Base-by-base conservation (phyloP, 2,797 vertebrate species). In the Aselliscus stoliczkanus region DNA sequence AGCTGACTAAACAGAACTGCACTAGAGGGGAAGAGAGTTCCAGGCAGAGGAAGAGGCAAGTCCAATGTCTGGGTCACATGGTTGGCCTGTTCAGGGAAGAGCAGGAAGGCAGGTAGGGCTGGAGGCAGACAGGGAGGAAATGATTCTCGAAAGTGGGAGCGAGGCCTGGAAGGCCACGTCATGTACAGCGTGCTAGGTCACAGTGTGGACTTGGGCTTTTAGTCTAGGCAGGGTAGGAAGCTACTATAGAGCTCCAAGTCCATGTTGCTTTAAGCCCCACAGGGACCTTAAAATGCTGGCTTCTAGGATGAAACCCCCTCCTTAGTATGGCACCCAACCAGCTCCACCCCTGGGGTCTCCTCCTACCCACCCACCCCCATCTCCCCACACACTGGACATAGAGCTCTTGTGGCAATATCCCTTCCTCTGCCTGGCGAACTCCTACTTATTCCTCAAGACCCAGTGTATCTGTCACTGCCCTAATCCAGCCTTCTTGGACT, bases 401-500 rank as follows among this genome's bases (percentile, higher is more conserved):
- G 37, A 23, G 25, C 3, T 21, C 60, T 10, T 39, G 14, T 9
- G 31, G 25, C 21, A 52, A 17, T 9, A 60, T 13, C 37, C 20
- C 25, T 92, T 76, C 39, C 44, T 42, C 37, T 10, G 23, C 42
- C 39, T 21, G 13, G n/a, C 25, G 29, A 70, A 50, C 31, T 69
- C 60, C 47, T 4, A 27, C 64, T 10, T 1, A 13, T 4, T 34
- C 73, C 44, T 79, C 39, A 60, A 73, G 31, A 64, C 39, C 89
- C 64, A 25, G 23, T 0, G 0, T 13, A 2, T 5, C 50, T 13
- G 10, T 60, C 47, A 12, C 10, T 20, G 25, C 37, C 60, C 21
- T 44, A 15, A 27, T 10, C 39, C 60, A 80, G 72, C 25, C 12
- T 42, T 31, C 76, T 14, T 70, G 29, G 39, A 44, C 47, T 81